phyloP scores from a whole-genome alignment of 2,113 vertebrate genomes.

The Aptenodytes patagonicus region DNA sequence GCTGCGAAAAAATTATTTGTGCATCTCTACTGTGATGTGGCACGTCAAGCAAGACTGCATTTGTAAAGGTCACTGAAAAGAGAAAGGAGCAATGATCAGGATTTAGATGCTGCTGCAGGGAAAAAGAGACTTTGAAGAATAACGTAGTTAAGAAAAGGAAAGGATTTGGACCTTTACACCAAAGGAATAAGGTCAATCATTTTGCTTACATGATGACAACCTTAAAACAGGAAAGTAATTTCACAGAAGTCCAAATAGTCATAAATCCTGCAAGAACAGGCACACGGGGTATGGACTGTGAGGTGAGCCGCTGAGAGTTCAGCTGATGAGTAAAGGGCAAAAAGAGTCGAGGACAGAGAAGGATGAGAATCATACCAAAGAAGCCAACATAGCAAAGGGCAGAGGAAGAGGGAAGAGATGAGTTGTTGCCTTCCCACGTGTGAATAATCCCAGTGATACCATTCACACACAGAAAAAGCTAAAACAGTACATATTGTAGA shows the following conservation, averaged over 20 bases:
- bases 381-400: neutral
- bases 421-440: rapidly evolving
- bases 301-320: neutral
- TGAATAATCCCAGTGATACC: neutral
- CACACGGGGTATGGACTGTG: rapidly evolving
- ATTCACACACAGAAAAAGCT: too few relatives aligned
- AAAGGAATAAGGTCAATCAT: neutral
- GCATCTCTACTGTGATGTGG: neutral
- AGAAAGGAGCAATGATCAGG: neutral
- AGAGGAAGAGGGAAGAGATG: neutral
- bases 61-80: neutral
- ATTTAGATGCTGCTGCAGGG: neutral
- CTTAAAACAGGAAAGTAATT: neutral
- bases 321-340: neutral
- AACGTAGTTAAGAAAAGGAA: neutral
- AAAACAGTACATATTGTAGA: neutral
- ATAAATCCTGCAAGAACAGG: neutral
- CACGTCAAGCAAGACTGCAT: neutral
- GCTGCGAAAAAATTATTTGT: neutral
- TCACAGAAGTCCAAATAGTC: too few relatives aligned
- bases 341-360: neutral
- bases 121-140: neutral
- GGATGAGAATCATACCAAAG: neutral
- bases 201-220: neutral
- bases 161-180: neutral